Base-by-base conservation (phyloP, 2,797 vertebrate genomes). In the Kryptopterus vitreolus region DNA sequence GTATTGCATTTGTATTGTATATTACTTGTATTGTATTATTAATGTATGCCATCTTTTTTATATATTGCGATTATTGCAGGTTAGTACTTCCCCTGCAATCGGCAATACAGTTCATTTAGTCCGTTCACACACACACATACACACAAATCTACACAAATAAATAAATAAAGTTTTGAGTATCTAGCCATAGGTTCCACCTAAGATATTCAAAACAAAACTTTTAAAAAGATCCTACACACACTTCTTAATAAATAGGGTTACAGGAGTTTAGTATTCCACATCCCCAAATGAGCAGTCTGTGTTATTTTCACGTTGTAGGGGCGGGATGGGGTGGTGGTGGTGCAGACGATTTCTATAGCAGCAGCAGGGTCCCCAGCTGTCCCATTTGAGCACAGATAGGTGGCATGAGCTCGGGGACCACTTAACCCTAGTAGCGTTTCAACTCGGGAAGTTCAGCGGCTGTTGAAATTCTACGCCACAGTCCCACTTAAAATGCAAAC, bases 351-450 rank as follows among this genome's bases (percentile, higher is more conserved):
- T 90, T 91, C 93, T 91, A 93, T 93, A 90, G 94, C 90, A 93
- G 93, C 92, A 92, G 91, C 90, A 90, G 89, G 92, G 92, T 94
- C 92, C 91, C 92, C 93, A 94, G 94, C 93, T 94, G 94, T 94
- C 92, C 93, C 89, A 90, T 92, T 91, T 92, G 89, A 91, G 90
- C 88, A 91, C 89, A 92, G 92, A 92, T 91, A 91, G 92, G 92
- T 92, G 92, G 91, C 88, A 86, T 92, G 91, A 93, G 93, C 92
- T 91, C 83, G 87, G 93, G 93, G 93, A 93, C 93, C 93, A 94
- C 93, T 95, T 94, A 95, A 94, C 93, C 93, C 90, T 90, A 87
- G 91, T 89, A 89, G 87, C 92, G 91, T 91, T 92, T 93, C 92
- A 93, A 91, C 91, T 92, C 87, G 89, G 92, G 90, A 92, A 93